Conservation (phyloP, 2,888 invertebrate species). For the Noctua fimbriata region DNA sequence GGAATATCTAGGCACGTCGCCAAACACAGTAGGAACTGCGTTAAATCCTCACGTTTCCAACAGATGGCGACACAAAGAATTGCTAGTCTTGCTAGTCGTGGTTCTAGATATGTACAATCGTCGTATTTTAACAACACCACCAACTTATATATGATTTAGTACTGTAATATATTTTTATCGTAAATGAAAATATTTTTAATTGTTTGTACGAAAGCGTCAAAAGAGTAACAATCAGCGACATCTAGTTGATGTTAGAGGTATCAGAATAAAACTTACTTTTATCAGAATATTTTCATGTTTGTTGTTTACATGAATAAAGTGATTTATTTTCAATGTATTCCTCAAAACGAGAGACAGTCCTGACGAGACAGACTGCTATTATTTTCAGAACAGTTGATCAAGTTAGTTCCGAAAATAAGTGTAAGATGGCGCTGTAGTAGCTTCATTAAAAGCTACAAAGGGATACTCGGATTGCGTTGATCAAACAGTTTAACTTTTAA, state of each 20-base stretch:
- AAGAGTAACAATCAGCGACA: not conserved
- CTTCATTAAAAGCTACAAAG: slow-evolving; percentile 21
- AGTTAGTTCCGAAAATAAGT: not conserved
- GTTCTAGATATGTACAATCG: not conserved
- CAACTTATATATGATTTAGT: not conserved
- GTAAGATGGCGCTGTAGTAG: slow-evolving; percentile 41
- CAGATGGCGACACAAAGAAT: not conserved
- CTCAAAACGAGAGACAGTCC: not conserved
- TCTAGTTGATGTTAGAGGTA: not conserved
- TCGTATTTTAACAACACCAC: not conserved
- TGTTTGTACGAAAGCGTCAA: not conserved
- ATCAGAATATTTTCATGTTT: not conserved
- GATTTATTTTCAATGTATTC: not conserved
- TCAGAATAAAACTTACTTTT: not conserved
- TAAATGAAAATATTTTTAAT: no score
- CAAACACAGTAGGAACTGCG: not conserved
- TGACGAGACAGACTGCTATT: not conserved
- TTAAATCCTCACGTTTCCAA: not conserved
- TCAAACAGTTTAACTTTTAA: slow-evolving; percentile 64
- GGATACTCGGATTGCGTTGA: slow-evolving; percentile 33
- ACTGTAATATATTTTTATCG: no score
- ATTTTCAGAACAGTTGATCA: not conserved
- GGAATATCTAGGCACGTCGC: slow-evolving; percentile 22
- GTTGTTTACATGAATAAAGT: not conserved
- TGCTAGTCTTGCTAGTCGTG: not conserved